A percentile compares a stretch with the other conserved stretches of the same genome.
These are phyloP conservation scores for Diarsia dahlii DNA, from an alignment of 2,888 invertebrate genomes.

Conservation along the genomic window DNA sequence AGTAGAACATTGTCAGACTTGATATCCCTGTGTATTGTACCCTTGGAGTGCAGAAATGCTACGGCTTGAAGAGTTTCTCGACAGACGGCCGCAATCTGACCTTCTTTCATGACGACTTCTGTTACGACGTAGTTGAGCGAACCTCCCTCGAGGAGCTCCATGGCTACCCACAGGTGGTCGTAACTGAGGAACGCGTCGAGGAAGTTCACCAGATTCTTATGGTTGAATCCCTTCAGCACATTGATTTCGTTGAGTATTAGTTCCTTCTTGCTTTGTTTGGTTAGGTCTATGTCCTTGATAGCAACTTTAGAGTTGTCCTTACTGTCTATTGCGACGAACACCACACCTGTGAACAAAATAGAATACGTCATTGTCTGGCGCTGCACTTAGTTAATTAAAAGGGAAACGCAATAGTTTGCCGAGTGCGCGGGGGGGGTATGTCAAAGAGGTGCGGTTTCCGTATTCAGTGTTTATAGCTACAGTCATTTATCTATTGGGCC, in stretches of 20 bases:
- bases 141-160: slow-evolving; percentile 98
- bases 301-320: slow-evolving; percentile 95
- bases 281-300: slow-evolving; percentile 98
- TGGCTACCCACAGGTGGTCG: slow-evolving; percentile 98
- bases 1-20: slow-evolving; percentile 99
- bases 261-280: slow-evolving; percentile 98
- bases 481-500: slow-evolving; percentile 1
- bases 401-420: slow-evolving; percentile 46
- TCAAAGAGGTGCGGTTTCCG: slow-evolving; percentile 43
- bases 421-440: slow-evolving; percentile 30
- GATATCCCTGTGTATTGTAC: slow-evolving; percentile 98
- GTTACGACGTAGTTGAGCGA: slow-evolving; percentile 99
- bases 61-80: slow-evolving; percentile 96
- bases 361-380: slow-evolving; percentile 21
- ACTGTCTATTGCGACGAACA: slow-evolving; percentile 96
- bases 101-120: slow-evolving; percentile 99
- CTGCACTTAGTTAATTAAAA: slow-evolving; percentile 55
- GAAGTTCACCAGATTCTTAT: slow-evolving; percentile 98
- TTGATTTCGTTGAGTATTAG: slow-evolving; percentile 98
- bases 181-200: slow-evolving; percentile 97
- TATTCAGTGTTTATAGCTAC: slow-evolving; percentile 17
- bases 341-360: slow-evolving; percentile 92
- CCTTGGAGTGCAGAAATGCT: slow-evolving; percentile 96
- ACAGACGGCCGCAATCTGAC: slow-evolving; percentile 98
- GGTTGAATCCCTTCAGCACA: slow-evolving; percentile 97